A percentile compares a stretch with the other conserved stretches of the same genome.
Evolutionary conservation across 2,888 invertebrate genomes (phyloP).

Genomic region (Rugalucina vietnamica): DNA sequence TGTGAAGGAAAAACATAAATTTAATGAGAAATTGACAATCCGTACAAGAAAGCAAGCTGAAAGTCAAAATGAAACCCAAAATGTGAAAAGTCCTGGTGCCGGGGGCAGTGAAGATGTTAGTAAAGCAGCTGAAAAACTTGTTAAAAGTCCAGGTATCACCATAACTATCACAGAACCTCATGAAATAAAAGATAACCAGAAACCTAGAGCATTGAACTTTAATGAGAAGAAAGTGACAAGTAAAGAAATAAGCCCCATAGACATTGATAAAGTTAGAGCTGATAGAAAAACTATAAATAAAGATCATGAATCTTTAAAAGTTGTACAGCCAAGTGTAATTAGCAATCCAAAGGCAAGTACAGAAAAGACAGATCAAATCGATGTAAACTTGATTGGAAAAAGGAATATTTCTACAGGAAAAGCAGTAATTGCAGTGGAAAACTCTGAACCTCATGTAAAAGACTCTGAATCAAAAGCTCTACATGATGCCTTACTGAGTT

Average conservation of each 20-base stretch:
- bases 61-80: background rate
- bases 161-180: background rate
- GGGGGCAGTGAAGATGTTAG: background rate
- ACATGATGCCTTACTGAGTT: background rate
- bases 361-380: background rate
- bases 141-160: background rate
- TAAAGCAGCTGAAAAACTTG: background rate
- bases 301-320: no score
- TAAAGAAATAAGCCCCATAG: background rate
- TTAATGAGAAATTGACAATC: slow-evolving; percentile 3
- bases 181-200: background rate
- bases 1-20: slow-evolving; percentile 2
- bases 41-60: background rate
- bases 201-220: background rate
- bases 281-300: background rate
- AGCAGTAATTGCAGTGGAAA: background rate
- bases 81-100: background rate
- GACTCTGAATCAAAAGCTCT: background rate
- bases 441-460: background rate
- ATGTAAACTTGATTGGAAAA: background rate
- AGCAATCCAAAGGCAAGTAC: background rate
- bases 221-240: background rate
- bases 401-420: background rate
- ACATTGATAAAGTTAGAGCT: background rate
- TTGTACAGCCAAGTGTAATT: background rate